Evolutionary conservation across 2,797 vertebrate species (phyloP), one percentile per base, ranked within the genome.

Genomic region (Etheostoma perlongum): DNA sequence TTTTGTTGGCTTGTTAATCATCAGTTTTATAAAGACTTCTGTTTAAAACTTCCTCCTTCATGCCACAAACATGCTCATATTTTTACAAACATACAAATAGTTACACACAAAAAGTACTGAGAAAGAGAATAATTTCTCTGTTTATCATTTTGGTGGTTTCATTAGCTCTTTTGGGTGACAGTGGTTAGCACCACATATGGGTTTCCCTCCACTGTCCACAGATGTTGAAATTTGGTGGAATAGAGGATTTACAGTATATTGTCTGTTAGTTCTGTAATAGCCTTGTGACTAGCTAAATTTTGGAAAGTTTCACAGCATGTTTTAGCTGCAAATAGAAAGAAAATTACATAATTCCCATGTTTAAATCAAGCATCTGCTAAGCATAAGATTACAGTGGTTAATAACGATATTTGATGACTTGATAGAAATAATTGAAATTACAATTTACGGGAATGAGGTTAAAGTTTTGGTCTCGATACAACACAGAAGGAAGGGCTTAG

Each of bases 391-490:
- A 61, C 16, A 63, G 5, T 36, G 25, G 49, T 58, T 52, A 8
- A 72, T 62, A 33, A 66, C 27, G 27, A 80, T 74, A 58, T 68
- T 62, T 64, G 16, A 76, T 49, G 58, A 76, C 42, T 36, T 72
- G 49, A 60, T 72, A 49, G 65, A 54, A 53, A 25, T 49, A 61
- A 23, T 72, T 58, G 19, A 75, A 55, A 27, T 69, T 75, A 66
- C 63, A 81, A 18, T 70, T 69, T 48, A 57, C 49, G 67, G 53
- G 46, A 81, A 76, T 64, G 61, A 82, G 46, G 53, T 69, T 42
- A 44, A 78, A 75, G 70, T 69, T 77, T 83, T 71, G 54, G 36
- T 78, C 59, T 74, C 21, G 70, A 70, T 70, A 66, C 73, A 79
- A 74, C 79, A 67, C 67, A 85, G 57, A 69, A 48, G 59, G 67